phyloP scores from a whole-genome alignment of 2,113 vertebrate genomes.

The Promerops cafer region DNA sequence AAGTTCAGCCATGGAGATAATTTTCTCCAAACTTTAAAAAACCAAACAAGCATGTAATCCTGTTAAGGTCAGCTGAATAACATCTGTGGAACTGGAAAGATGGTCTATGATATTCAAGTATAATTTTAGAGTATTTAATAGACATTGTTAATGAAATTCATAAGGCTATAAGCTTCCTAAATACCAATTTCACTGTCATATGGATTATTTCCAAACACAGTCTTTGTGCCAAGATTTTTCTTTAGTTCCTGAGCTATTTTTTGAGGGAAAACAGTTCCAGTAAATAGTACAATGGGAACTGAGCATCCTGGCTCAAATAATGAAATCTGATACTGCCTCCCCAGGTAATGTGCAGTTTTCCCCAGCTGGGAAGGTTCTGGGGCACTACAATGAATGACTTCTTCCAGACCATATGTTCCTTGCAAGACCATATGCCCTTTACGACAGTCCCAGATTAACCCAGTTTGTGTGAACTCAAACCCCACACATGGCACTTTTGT shows the following conservation, averaged over 20 bases:
- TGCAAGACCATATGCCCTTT: neutral
- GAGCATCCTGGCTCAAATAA: neutral
- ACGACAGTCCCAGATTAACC: slow-evolving; percentile 40
- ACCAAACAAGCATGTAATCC: neutral
- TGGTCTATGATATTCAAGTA: neutral
- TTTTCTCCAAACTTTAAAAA: neutral
- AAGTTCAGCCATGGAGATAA: neutral
- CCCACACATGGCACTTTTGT: neutral
- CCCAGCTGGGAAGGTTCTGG: neutral
- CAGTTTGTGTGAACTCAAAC: neutral
- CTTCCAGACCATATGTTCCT: slow-evolving; percentile 10
- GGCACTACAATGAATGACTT: neutral
- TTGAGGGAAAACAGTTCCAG: neutral
- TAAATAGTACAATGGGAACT: neutral
- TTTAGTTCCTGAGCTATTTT: neutral
- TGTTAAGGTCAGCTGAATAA: neutral
- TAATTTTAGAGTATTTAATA: neutral
- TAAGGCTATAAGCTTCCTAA: neutral
- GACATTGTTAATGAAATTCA: neutral
- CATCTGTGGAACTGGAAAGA: neutral
- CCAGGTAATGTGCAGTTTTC: neutral
- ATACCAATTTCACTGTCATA: neutral
- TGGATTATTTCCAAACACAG: neutral
- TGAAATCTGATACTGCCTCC: neutral
- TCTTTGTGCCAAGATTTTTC: neutral